Percentiles rank a stretch among this genome's conserved stretches.
Evolutionary conservation across 2,797 vertebrate genomes (phyloP).

Genomic region (Coracias cyanogaster): DNA sequence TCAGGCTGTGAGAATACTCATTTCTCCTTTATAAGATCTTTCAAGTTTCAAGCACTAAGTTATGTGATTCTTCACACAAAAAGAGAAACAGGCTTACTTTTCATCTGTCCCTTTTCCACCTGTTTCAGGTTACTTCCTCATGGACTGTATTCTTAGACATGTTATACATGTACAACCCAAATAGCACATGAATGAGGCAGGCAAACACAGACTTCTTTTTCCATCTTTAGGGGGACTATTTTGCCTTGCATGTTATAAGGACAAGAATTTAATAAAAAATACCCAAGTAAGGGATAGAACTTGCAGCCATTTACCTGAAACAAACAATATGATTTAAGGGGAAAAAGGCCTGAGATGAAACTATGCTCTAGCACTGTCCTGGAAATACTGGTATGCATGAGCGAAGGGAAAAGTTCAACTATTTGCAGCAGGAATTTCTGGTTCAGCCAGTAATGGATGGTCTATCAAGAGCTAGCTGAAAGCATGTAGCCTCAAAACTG

Average conservation of each 20-base stretch:
- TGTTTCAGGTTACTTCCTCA: not conserved
- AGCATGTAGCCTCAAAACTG: not conserved
- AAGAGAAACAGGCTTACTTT: not conserved
- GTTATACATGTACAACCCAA: not conserved
- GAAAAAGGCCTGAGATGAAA: not conserved
- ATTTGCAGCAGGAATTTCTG: not conserved
- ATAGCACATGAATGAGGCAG: accelerated
- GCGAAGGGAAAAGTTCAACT: not conserved
- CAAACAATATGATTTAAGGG: not conserved
- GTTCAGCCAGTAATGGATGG: not conserved
- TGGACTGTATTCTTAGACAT: not conserved
- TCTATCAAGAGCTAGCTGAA: not conserved
- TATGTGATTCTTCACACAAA: not conserved
- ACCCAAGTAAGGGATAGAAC: not conserved
- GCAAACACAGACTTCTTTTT: not conserved
- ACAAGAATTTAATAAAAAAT: not conserved
- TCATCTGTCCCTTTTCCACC: not conserved
- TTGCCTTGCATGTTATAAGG: not conserved
- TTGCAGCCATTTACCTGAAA: not conserved
- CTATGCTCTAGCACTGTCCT: not conserved
- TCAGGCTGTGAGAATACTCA: not conserved
- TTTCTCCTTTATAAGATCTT: not conserved
- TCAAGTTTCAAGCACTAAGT: not conserved
- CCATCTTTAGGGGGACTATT: not conserved
- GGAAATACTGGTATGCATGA: accelerated